Evolutionary conservation across 2,888 invertebrate genomes (phyloP).

Genomic region (Automeris io): DNA sequence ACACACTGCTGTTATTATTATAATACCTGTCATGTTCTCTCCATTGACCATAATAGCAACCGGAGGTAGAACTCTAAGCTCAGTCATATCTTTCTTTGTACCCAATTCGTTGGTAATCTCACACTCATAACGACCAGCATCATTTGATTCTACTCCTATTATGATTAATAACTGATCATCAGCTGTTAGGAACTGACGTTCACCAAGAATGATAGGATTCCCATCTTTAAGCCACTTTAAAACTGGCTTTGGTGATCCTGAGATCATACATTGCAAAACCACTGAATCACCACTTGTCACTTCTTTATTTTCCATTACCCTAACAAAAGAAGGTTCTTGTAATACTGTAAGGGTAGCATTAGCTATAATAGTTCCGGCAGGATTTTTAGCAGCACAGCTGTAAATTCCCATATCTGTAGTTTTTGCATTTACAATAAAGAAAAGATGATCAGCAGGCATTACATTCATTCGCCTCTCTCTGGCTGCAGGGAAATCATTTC

Average conservation of each 20-base stretch:
- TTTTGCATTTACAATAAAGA: constrained; percentile 95
- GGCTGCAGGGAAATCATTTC: constrained; percentile 95
- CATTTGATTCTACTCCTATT: constrained; percentile 84
- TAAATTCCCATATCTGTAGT: constrained; percentile 93
- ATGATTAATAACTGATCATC: constrained; percentile 93
- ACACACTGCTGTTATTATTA: constrained; percentile 92
- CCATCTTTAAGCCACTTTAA: constrained; percentile 93
- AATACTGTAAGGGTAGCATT: constrained; percentile 90
- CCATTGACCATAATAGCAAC: constrained; percentile 77
- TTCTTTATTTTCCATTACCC: constrained; percentile 91
- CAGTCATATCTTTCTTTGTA: constrained; percentile 83
- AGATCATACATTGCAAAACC: constrained; percentile 91
- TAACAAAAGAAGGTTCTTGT: constrained; percentile 92
- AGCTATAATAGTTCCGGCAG: constrained; percentile 90
- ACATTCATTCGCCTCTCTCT: constrained; percentile 95
- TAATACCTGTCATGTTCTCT: constrained; percentile 89
- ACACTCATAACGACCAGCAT: constrained; percentile 93
- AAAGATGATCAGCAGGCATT: constrained; percentile 92
- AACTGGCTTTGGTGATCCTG: constrained; percentile 89
- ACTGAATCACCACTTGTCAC: constrained; percentile 88
- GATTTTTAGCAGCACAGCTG: constrained; percentile 94
- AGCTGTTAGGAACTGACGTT: constrained; percentile 90
- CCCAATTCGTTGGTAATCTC: constrained; percentile 92
- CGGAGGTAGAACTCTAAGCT: constrained; percentile 82
- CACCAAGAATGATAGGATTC: constrained; percentile 81